Conservation (phyloP, 2,888 invertebrate species). For the Acronicta leporina region DNA sequence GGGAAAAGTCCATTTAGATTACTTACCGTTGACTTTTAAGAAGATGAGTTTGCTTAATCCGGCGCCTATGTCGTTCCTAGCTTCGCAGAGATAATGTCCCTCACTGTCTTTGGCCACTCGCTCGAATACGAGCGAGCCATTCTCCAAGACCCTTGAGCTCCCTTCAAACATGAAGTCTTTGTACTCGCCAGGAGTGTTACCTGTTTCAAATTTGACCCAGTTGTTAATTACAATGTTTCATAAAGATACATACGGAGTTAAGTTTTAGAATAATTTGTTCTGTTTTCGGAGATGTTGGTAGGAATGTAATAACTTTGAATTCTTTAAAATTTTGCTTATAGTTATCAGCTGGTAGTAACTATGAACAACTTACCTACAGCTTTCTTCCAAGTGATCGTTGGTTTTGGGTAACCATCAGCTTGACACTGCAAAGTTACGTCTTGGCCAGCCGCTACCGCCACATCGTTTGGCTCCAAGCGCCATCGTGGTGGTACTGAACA, state of each 20-base stretch:
- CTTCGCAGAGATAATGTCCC: constrained; percentile 97
- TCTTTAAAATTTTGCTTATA: too few relatives aligned
- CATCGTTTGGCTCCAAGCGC: constrained; percentile 95
- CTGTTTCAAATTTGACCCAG: constrained; percentile 73
- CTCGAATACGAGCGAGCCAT: constrained; percentile 95
- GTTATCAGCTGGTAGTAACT: neutral
- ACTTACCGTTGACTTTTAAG: constrained; percentile 96
- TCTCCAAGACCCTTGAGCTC: constrained; percentile 93
- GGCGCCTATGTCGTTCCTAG: constrained; percentile 97
- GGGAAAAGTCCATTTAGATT: constrained; percentile 7
- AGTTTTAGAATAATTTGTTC: constrained; percentile 9
- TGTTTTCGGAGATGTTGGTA: neutral
- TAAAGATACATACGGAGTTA: constrained; percentile 11
- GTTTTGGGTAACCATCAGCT: constrained; percentile 97
- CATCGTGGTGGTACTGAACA: constrained; percentile 95
- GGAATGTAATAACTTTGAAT: too few relatives aligned
- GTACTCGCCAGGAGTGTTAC: constrained; percentile 92
- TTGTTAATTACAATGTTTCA: constrained; percentile 55
- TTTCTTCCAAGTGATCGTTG: constrained; percentile 96
- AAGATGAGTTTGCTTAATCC: constrained; percentile 97
- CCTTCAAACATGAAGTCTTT: constrained; percentile 95
- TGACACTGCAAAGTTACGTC: constrained; percentile 96
- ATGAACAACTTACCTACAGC: constrained; percentile 91
- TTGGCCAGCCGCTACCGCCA: constrained; percentile 94
- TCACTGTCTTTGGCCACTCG: constrained; percentile 96